These are phyloP conservation scores for Anthophora plumipes DNA, from an alignment of 2,888 invertebrate genomes.

Conservation along the genomic window DNA sequence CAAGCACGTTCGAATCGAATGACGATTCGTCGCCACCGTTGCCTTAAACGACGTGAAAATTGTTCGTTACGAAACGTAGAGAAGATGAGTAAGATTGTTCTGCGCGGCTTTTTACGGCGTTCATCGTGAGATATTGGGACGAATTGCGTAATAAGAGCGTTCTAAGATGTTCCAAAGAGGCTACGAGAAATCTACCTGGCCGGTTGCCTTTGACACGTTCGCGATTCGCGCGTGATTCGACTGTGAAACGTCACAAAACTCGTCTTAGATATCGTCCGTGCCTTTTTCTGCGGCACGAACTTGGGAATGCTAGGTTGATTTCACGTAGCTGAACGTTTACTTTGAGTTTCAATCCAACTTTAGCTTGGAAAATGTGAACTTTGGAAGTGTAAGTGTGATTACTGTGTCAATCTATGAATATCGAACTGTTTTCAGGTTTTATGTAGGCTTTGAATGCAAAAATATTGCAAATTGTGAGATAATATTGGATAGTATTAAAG, in stretches of 20 bases:
- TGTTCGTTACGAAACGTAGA: not conserved
- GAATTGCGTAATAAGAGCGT: constrained; percentile 21
- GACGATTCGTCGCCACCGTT: not conserved
- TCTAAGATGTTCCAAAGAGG: constrained; percentile 11
- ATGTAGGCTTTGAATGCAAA: too few species aligned
- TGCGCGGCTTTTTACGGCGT: constrained; percentile 6
- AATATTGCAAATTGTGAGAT: too few species aligned
- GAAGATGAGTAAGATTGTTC: constrained; percentile 13
- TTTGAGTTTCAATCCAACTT: too few species aligned
- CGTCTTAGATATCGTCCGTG: constrained; percentile 47
- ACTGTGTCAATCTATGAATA: too few species aligned
- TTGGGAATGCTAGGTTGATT: not conserved
- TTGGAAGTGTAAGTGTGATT: too few species aligned
- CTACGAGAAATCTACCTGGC: constrained; percentile 29
- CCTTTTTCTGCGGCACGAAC: not conserved
- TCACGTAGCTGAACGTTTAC: not conserved
- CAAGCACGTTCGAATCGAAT: not conserved
- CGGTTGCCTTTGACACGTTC: constrained; percentile 20
- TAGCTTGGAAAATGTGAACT: too few species aligned
- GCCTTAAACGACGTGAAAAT: constrained; percentile 1
- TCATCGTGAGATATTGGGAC: constrained; percentile 9
- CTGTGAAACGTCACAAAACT: not conserved
- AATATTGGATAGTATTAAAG: too few species aligned
- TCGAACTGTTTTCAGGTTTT: too few species aligned
- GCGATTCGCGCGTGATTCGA: constrained; percentile 38